Evolutionary conservation across 2,113 vertebrate genomes (phyloP), one percentile per base, ranked within the genome.

Genomic region (Leiothrix lutea): DNA sequence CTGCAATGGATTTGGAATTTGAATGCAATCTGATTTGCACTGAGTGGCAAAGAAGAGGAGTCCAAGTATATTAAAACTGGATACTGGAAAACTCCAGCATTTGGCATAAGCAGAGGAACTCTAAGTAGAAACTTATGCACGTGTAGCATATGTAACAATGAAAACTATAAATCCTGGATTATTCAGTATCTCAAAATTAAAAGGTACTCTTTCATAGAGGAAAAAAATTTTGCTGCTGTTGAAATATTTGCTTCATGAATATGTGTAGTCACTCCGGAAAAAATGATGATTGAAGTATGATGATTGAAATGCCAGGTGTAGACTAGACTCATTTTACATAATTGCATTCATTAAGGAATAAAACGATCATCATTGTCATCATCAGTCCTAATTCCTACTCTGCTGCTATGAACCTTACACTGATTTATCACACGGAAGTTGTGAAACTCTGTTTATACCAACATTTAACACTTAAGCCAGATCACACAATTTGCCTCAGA

Each of bases 301-400:
- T 95, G 85, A 93, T 60, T 81, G 44, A 95, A 90, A 93, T 47
- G 65, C 42, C 66, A 91, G 81, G 38, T 96, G 80, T 88, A 70
- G 88, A 36, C 22, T 50, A 44, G 47, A 24, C 22, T 82, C 5
- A 66, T 44, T 92, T 83, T 64, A 77, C n/a, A 25, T 69, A 80
- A 70, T 51, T 77, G 5, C 44, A n/a, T 70, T 83, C 33, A 92
- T 75, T 79, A 96, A 92, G 88, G 50, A 73, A 90, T 40, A 67
- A 94, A 95, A 73, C 28, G 0, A 94, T 64, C 51, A 90, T 91
- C 60, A 53, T 69, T 80, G 36, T 61, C 88, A 95, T 42, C 33
- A 84, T 18, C 60, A 90, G 31, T 47, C 48, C 35, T 36, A 15
- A 56, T 66, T 94, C 64, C 25, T 61, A 45, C 36, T 74, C 14